Evolutionary conservation across 2,888 invertebrate species (phyloP).

Genomic region (Drosophila affinis): DNA sequence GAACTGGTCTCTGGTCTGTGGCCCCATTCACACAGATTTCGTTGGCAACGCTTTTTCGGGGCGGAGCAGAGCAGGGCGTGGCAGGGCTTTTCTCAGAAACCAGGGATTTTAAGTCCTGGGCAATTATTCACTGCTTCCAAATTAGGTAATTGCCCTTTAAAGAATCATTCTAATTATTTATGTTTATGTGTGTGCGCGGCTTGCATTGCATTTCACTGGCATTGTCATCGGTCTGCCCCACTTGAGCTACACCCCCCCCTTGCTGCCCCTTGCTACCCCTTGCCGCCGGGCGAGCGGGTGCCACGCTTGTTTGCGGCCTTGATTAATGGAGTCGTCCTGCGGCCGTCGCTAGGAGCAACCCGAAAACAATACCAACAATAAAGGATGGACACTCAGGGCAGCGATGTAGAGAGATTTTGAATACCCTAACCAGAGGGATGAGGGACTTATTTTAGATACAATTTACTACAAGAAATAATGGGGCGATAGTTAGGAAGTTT

Average conservation of each 20-base stretch:
- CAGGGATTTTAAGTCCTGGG: conserved; percentile 34
- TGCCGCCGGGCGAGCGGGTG: conserved; percentile 1
- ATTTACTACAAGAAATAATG: too few relatives aligned
- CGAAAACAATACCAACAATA: conserved; percentile 30
- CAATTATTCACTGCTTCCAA: conserved; percentile 81
- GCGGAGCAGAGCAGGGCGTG: too few relatives aligned
- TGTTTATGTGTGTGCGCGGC: conserved; percentile 60
- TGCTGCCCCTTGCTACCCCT: not conserved
- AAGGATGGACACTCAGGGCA: not conserved
- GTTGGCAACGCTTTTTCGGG: conserved; percentile 19
- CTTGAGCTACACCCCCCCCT: conserved; percentile 3
- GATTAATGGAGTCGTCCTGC: conserved; percentile 78
- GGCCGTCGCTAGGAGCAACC: conserved; percentile 53
- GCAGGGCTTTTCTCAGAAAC: conserved; percentile 9
- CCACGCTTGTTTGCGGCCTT: conserved; percentile 74
- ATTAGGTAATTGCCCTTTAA: conserved; percentile 81
- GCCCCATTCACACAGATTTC: conserved; percentile 63
- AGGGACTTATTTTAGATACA: too few relatives aligned
- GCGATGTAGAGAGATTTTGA: not conserved
- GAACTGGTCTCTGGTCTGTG: conserved; percentile 5
- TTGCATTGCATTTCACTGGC: conserved; percentile 57
- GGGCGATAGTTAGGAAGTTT: too few relatives aligned
- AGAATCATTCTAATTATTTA: conserved; percentile 79
- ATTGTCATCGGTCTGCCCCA: conserved; percentile 43
- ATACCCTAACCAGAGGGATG: not conserved